Conservation (phyloP, 2,113 vertebrate genomes). For the Odontophorus gujanensis region DNA sequence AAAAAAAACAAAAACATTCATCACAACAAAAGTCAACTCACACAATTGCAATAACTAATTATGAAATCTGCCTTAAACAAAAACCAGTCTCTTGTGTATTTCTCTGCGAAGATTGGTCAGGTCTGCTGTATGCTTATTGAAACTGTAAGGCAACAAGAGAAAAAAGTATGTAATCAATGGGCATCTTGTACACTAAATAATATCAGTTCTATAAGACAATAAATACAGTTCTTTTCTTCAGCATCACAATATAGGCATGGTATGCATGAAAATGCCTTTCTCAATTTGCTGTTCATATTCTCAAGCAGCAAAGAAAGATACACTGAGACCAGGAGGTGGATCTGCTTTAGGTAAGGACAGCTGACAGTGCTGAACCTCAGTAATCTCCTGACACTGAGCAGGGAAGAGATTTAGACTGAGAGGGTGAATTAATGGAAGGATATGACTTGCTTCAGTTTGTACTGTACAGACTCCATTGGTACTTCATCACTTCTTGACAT, state of each 20-base stretch:
- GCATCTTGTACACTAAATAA: background rate
- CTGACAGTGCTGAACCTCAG: background rate
- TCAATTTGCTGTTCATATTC: background rate
- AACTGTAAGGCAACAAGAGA: background rate
- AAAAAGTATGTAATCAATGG: background rate
- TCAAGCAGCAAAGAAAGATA: background rate
- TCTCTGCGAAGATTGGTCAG: background rate
- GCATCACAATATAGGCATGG: accelerated
- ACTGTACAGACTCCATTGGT: background rate
- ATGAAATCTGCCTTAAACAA: background rate
- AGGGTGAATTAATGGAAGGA: background rate
- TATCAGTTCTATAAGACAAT: background rate
- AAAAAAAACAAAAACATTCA: background rate
- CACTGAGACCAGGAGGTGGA: background rate
- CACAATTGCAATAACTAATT: background rate
- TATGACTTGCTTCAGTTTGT: background rate
- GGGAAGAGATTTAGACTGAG: background rate
- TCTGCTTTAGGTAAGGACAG: background rate
- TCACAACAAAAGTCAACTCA: background rate
- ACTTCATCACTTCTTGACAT: constrained; percentile 17
- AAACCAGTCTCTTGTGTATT: background rate
- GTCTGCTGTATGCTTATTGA: background rate
- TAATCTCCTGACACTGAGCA: background rate
- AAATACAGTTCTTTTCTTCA: background rate
- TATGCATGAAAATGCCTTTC: background rate